These are phyloP conservation scores for Brachypteracias leptosomus DNA, from an alignment of 2,113 vertebrate genomes.

Conservation along the genomic window DNA sequence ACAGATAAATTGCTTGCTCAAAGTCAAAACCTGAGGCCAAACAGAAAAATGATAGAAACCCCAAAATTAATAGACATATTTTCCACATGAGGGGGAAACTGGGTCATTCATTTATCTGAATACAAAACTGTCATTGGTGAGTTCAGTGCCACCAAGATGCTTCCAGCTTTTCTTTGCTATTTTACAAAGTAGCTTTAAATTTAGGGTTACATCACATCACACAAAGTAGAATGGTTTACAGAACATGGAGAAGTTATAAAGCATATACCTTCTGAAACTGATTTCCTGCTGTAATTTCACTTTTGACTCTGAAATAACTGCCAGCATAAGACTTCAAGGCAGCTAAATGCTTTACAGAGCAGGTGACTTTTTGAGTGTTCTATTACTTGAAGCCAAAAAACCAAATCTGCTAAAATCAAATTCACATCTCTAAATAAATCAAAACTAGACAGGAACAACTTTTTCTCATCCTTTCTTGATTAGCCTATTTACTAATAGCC, in stretches of 20 bases:
- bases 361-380: neutral
- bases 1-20: neutral
- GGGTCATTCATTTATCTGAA: neutral
- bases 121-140: neutral
- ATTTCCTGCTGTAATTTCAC: neutral
- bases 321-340: neutral
- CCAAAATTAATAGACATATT: neutral
- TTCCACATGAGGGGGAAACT: neutral
- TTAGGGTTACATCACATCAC: neutral
- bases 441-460: neutral
- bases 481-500: neutral
- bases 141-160: neutral
- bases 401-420: neutral
- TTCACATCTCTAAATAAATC: neutral
- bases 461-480: neutral
- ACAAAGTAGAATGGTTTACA: neutral
- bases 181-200: neutral
- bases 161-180: neutral
- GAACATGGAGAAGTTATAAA: neutral
- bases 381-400: neutral
- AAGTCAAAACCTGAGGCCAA: neutral
- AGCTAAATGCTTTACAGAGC: neutral
- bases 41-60: neutral
- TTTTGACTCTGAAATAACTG: neutral
- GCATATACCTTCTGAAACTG: neutral